phyloP scores from a whole-genome alignment of 2,797 vertebrate genomes.

The Nannoperca australis region DNA sequence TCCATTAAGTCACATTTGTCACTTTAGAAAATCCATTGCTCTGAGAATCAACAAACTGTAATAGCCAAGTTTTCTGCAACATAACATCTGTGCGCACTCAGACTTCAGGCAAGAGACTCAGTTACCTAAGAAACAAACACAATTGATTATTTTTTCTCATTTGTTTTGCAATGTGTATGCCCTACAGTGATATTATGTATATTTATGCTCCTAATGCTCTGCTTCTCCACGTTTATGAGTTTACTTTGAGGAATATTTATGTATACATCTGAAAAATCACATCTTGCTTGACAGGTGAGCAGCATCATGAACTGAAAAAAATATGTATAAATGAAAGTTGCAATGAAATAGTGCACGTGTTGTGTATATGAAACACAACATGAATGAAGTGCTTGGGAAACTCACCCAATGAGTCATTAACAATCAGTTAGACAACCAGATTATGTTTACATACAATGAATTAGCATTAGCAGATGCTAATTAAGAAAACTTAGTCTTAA shows the following conservation, averaged over 20 bases:
- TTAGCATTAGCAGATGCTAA: no score
- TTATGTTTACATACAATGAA: no score
- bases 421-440: no score
- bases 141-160: not conserved
- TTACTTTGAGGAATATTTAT: not conserved
- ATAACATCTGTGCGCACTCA: not conserved
- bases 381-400: no score
- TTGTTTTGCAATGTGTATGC: not conserved
- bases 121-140: not conserved
- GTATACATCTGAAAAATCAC: no score
- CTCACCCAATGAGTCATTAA: no score
- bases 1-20: not conserved
- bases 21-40: not conserved
- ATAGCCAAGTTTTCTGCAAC: not conserved
- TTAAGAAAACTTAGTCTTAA: no score
- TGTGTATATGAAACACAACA: no score
- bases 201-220: not conserved
- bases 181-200: not conserved
- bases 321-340: no score
- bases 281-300: no score
- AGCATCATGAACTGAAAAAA: no score
- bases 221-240: not conserved
- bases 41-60: not conserved
- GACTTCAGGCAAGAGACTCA: not conserved
- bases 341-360: no score